Evolutionary conservation across 2,888 invertebrate genomes (phyloP).

Genomic region (Meloe dianella): DNA sequence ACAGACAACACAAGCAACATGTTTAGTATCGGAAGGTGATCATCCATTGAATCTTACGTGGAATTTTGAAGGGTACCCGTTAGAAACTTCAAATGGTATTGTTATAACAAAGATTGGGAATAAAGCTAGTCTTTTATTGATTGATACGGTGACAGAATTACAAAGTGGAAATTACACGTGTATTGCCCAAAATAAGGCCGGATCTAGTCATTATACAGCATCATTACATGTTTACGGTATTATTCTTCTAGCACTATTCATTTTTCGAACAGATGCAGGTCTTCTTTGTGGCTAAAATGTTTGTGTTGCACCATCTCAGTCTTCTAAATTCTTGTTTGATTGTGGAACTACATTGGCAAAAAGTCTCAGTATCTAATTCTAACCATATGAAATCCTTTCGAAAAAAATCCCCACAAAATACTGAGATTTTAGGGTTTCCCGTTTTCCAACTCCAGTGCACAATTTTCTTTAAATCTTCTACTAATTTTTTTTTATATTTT

Average conservation of each 20-base stretch:
- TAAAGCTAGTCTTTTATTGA: constrained; percentile 59
- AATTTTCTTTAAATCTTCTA: constrained; percentile 48
- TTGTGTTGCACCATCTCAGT: constrained; percentile 29
- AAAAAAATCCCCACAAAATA: constrained; percentile 21
- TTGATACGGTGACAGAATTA: constrained; percentile 54
- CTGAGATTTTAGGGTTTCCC: constrained; percentile 53
- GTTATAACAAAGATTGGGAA: constrained; percentile 58
- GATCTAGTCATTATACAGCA: constrained; percentile 53
- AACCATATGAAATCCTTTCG: constrained; percentile 32
- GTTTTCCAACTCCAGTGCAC: constrained; percentile 50
- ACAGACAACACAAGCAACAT: constrained; percentile 77
- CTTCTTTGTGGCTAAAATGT: constrained; percentile 26
- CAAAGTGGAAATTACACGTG: constrained; percentile 60
- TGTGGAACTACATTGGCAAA: constrained; percentile 25
- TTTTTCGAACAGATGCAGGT: constrained; percentile 16
- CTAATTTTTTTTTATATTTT: constrained; percentile 43
- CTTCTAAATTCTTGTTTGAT: constrained; percentile 57
- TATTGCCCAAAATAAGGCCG: constrained; percentile 56
- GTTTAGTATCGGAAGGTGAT: constrained; percentile 69
- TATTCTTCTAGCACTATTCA: constrained; percentile 38
- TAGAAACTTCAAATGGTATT: constrained; percentile 52
- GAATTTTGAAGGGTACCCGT: constrained; percentile 61
- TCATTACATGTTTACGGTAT: constrained; percentile 57
- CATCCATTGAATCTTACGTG: constrained; percentile 64
- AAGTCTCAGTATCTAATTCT: constrained; percentile 46